Evolutionary conservation across 2,888 invertebrate species (phyloP), one percentile per base, ranked within the genome.

Genomic region (Crossocerus cetratus): DNA sequence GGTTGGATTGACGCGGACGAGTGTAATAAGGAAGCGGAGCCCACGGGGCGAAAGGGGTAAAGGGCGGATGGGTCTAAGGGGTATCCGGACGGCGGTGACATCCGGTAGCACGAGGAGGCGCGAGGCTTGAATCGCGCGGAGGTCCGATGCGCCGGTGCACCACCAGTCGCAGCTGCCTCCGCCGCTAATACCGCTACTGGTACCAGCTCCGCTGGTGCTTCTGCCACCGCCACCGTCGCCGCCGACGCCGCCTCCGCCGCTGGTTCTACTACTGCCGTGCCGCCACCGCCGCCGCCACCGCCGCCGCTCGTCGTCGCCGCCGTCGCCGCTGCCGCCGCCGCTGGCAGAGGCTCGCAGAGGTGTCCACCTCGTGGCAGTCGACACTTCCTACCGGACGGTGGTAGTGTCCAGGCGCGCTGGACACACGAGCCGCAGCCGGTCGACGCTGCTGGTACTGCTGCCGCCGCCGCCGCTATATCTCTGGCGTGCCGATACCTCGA

Each of bases 311-410:
- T 74, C 67, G 55, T 68, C 68, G 67, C 60, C 61, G 54, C 65
- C 69, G 43, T 55, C 60, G 63, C 64, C 64, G 69, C 54, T 63
- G 72, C 77, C 61, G 71, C 75, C 67, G 68, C 71, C 66, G 72
- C 74, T 82, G 72, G 75, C 72, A 75, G 79, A 77, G 77, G 68
- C 74, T 82, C 79, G 73, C 79, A 78, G 78, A 79, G 75, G 74
- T 72, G 76, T 76, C 78, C 78, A 80, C 83, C 78, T 83, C 80
- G 81, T 80, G 75, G 74, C 77, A 77, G 80, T 74, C 80, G 81
- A 76, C 83, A 81, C 75, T 82, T 81, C 76, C 82, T 81, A 76
- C 72, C 82, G 82, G 77, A 81, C 81, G 82, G 81, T 82, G 82
- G 82, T 77, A 74, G 81, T 79, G 81, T 81, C 79, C 80, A 77